A percentile compares a stretch with the other conserved stretches of the same genome.
Conservation (phyloP, 2,797 vertebrate species). For the Uromys caudimaculatus region DNA sequence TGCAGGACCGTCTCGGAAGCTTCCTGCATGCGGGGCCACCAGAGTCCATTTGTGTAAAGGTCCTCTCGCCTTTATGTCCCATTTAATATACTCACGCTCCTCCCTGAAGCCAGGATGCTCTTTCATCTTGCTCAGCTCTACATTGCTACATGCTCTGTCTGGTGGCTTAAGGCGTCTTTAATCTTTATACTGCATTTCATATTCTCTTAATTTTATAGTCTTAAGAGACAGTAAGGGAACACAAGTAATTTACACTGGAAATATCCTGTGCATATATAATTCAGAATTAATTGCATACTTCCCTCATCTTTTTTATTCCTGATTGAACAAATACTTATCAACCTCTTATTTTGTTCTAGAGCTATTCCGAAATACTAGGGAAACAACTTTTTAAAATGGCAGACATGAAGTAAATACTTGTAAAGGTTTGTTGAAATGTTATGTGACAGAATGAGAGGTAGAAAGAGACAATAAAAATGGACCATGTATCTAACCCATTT, state of each 20-base stretch:
- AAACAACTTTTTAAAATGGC: slow-evolving; percentile 20
- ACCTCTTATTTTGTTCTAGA: not conserved
- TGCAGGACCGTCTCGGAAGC: not conserved
- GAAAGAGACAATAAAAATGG: slow-evolving; percentile 9
- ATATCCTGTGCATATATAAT: not conserved
- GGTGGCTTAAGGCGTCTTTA: slow-evolving; percentile 30
- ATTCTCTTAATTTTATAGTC: slow-evolving; percentile 11
- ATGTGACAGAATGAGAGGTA: not conserved
- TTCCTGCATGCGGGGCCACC: not conserved
- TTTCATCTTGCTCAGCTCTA: slow-evolving; percentile 4
- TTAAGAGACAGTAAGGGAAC: not conserved
- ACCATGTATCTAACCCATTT: slow-evolving; percentile 30
- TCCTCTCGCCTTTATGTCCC: not conserved
- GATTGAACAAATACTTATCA: slow-evolving; percentile 39
- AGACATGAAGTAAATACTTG: not conserved
- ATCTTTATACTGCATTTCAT: slow-evolving; percentile 3
- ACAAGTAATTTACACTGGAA: slow-evolving; percentile 18
- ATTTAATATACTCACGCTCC: not conserved
- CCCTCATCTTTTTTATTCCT: slow-evolving; percentile 29
- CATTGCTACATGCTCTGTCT: not conserved
- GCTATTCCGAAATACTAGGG: slow-evolving; percentile 16
- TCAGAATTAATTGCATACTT: slow-evolving; percentile 36
- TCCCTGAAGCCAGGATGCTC: not conserved
- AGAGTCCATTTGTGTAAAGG: not conserved
- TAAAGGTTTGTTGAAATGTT: not conserved